A percentile compares a stretch with the other conserved stretches of the same genome.
Conservation (phyloP, 2,113 vertebrate species). For the Oncorhynchus clarkii region DNA sequence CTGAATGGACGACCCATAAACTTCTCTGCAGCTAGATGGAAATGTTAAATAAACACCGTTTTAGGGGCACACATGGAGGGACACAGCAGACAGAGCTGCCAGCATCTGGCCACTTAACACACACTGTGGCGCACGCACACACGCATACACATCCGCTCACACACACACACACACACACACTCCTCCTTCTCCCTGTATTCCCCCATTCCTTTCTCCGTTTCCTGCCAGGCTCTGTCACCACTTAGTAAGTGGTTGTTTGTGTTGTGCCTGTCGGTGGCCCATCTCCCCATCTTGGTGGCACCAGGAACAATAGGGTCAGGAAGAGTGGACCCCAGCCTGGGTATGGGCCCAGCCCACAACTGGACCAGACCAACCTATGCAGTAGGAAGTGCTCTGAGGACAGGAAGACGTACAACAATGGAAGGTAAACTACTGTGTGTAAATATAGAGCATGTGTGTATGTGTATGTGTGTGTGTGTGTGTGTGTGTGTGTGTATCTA, state of each 20-base stretch:
- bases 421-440: conserved; percentile 53
- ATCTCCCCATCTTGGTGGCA: no score
- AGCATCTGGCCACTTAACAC: background rate
- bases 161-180: background rate
- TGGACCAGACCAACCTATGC: conserved; percentile 19
- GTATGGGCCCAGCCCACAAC: background rate
- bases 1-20: conserved; percentile 29
- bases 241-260: background rate
- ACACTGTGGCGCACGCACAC: background rate
- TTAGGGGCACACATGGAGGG: background rate
- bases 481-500: background rate
- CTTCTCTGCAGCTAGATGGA: conserved; percentile 22
- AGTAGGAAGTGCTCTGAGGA: conserved; percentile 59
- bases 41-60: conserved; percentile 47
- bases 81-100: background rate
- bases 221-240: background rate
- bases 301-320: conserved; percentile 36
- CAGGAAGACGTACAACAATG: conserved; percentile 67
- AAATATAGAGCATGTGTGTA: conserved; percentile 53
- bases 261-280: background rate
- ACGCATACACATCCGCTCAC: background rate
- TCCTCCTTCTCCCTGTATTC: background rate
- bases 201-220: background rate
- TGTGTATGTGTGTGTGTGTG: background rate
- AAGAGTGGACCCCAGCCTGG: background rate